A percentile compares a stretch with the other conserved stretches of the same genome.
Evolutionary conservation across 2,113 vertebrate genomes (phyloP).

Genomic region (Chroicocephalus ridibundus): DNA sequence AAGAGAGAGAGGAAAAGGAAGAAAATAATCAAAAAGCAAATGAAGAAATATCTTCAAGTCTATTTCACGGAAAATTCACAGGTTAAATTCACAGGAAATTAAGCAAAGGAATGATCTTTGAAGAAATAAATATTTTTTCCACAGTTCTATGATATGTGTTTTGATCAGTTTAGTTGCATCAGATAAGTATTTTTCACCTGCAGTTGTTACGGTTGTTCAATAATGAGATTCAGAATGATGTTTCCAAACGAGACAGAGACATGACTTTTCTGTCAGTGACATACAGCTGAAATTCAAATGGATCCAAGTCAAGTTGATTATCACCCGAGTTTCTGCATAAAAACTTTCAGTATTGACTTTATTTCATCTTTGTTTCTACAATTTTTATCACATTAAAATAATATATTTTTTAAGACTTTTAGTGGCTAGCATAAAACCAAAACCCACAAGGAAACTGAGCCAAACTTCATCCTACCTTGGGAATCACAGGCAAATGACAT

Average conservation of each 20-base stretch:
- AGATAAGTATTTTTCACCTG: not conserved
- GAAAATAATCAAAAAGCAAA: not conserved
- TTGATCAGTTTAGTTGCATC: not conserved
- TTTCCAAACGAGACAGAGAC: not conserved
- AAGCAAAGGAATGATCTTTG: not conserved
- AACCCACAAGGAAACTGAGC: not conserved
- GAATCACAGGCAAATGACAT: not conserved
- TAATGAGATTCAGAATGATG: not conserved
- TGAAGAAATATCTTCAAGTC: not conserved
- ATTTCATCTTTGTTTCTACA: not conserved
- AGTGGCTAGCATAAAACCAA: not conserved
- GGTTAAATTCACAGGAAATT: not conserved
- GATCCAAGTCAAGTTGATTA: not conserved
- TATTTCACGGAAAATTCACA: not conserved
- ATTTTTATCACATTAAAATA: not conserved
- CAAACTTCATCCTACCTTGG: not conserved
- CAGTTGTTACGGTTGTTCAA: not conserved
- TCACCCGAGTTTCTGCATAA: not conserved
- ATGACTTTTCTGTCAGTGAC: not conserved
- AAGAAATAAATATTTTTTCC: not conserved
- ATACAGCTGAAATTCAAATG: not conserved
- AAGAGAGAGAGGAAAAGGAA: not conserved
- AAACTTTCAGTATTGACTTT: not conserved
- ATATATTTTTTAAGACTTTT: not conserved
- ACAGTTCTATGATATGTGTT: not conserved